A percentile compares a stretch with the other conserved stretches of the same genome.
Conservation (phyloP, 1,140 invertebrate species). For the Popillia japonica region DNA sequence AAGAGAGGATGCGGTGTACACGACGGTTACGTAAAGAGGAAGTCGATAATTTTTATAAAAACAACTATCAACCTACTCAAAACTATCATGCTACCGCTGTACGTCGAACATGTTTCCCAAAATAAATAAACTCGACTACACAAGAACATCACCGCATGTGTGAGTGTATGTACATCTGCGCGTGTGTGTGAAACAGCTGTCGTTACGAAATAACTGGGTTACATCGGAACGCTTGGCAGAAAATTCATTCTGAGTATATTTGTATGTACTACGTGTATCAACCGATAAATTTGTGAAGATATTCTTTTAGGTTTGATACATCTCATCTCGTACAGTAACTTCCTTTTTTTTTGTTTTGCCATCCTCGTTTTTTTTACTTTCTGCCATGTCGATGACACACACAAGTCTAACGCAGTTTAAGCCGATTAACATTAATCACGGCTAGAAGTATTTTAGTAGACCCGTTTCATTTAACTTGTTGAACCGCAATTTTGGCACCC, state of each 20-base stretch:
- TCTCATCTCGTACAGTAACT: not conserved
- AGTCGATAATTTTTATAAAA: constrained; percentile 15
- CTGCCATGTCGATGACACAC: not conserved
- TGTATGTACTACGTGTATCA: not conserved
- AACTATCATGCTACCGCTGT: not conserved
- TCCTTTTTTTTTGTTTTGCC: not conserved
- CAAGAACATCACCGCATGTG: not conserved
- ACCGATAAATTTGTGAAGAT: constrained; percentile 1
- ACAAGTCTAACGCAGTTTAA: constrained; percentile 17
- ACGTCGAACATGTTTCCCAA: constrained; percentile 20
- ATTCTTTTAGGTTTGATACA: not conserved
- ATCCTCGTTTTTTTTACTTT: not conserved
- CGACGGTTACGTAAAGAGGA: constrained; percentile 10
- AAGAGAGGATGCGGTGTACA: constrained; percentile 14
- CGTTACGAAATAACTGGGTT: constrained; percentile 29
- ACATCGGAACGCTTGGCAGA: constrained; percentile 1
- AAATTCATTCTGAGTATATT: not conserved
- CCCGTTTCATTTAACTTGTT: constrained; percentile 32
- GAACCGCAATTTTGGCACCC: constrained; percentile 18
- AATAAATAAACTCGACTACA: constrained; percentile 9
- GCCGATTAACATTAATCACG: constrained; percentile 32
- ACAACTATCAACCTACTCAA: constrained; percentile 20
- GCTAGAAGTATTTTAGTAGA: not conserved
- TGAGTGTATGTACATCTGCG: too few relatives aligned
- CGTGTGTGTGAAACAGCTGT: constrained; percentile 24